Evolutionary conservation across 2,888 invertebrate species (phyloP), one percentile per base, ranked within the genome.

Genomic region (Hirtodrosophila confusa): DNA sequence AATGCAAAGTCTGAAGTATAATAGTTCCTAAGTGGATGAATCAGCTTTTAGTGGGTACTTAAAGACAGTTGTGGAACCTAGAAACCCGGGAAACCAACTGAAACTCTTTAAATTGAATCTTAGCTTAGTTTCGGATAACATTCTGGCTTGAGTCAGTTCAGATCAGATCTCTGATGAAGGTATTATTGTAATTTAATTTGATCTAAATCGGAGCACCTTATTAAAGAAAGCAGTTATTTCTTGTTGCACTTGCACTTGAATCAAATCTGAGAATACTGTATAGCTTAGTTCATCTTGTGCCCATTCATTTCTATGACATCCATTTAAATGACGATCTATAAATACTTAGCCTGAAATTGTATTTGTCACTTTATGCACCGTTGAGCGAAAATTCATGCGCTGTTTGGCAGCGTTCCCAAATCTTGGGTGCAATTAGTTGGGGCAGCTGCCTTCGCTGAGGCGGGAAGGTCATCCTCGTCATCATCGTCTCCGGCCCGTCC

Each of bases 371-470:
- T 53, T 40, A 37, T 56, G 43, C 60, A 56, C 33, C 37, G 53
- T 31, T 58, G 49, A 43, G 33, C 11, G 23, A n/a, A 31, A 56
- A 53, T 47, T 70, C 65, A 62, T 69, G 75, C 60, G 58, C 68
- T 58, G 78, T 65, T 77, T 77, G 61, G 61, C 74, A 77, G 37
- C 10, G 45, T 35, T 48, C 48, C 64, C 58, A 63, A 58, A 41
- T 24, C 31, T 39, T 17, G 37, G 27, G 29, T 37, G 37, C 51
- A 58, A 69, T 55, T 55, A 31, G 56, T 65, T 41, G 7, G 9
- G 39, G 53, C 53, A 44, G 41, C 40, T 2, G 36, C 3, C 4
- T 17, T 3, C 7, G 31, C 17, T 6, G 11, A 17, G 12, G 9
- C 6, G 17, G 17, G 11, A 40, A 55, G 58, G 50, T 37, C 57